Evolutionary conservation across 2,113 vertebrate genomes (phyloP), one percentile per base, ranked within the genome.

Genomic region (Scomber japonicus): DNA sequence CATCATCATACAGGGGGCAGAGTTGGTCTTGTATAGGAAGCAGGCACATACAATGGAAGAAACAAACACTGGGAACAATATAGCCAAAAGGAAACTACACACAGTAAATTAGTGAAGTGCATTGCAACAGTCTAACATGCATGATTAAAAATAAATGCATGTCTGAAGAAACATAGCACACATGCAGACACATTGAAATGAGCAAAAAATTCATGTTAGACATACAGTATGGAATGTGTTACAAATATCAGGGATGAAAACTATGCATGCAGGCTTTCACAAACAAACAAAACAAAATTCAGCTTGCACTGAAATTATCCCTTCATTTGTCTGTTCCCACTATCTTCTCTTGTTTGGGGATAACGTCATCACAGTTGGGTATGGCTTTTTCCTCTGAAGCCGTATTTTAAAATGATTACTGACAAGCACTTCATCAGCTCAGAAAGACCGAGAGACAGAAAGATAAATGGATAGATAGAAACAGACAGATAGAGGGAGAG

Each of bases 1-100:
- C 56, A 55, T 67, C 66, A 71, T 61, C 12, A 67, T 57, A 31
- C 27, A 54, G 15, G 19, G 44, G 35, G 69, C 55, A 78, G 11
- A 57, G 27, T 49, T 2, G 71, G 24, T 83, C 46, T 65, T 76
- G 14, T 74, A 27, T 50, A 59, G 64, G 17, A 10, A 72, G 78
- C 78, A 82, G 65, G 19, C 70, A 81, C 45, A 82, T 44, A 71
- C 11, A 80, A 48, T 46, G 67, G 12, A 76, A 50, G 57, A 78
- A 81, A 79, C 35, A 83, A 67, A 71, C 76, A 71, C 17, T 46
- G 51, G 15, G 17, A 65, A 57, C 70, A 76, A 40, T 11, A 40
- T 4, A 70, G 27, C 50, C 59, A 19, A 57, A 49, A 83, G 66
- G 62, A 27, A 64, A 77, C 24, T 65, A 5, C 68, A 57, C 27